Conservation (phyloP, 2,113 vertebrate species). For the Eretmochelys imbricata region DNA sequence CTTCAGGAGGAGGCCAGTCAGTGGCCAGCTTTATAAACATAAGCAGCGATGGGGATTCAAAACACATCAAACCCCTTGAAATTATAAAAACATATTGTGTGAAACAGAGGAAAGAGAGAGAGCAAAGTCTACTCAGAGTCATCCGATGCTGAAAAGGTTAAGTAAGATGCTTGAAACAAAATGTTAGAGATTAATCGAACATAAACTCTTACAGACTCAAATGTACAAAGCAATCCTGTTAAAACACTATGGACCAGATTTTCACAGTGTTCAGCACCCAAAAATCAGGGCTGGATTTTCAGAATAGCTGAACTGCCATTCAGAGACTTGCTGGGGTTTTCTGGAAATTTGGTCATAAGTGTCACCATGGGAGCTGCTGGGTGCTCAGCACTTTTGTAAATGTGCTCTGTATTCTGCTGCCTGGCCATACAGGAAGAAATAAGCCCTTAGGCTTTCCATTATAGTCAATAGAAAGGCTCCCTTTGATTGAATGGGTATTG, state of each 20-base stretch:
- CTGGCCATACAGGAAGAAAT: neutral
- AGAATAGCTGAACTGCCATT: rapidly evolving
- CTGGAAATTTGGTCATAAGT: neutral
- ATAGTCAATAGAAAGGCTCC: rapidly evolving
- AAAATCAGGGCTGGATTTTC: rapidly evolving
- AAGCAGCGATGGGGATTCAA: rapidly evolving
- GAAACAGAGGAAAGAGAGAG: rapidly evolving
- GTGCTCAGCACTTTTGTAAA: neutral
- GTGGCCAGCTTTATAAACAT: neutral
- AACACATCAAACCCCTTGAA: rapidly evolving
- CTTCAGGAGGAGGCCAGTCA: rapidly evolving
- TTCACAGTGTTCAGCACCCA: too few relatives aligned
- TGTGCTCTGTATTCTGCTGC: neutral
- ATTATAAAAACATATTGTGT: rapidly evolving
- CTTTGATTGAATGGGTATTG: neutral
- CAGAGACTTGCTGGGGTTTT: neutral
- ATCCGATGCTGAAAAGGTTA: neutral
- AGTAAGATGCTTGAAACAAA: neutral
- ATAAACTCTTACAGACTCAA: neutral
- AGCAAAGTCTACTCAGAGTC: rapidly evolving
- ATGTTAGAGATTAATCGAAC: neutral
- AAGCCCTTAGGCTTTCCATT: neutral
- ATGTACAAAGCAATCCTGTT: rapidly evolving
- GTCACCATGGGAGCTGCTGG: rapidly evolving
- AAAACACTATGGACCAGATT: rapidly evolving